Evolutionary conservation across 2,888 invertebrate genomes (phyloP), one percentile per base, ranked within the genome.

Genomic region (Folsomia candida): DNA sequence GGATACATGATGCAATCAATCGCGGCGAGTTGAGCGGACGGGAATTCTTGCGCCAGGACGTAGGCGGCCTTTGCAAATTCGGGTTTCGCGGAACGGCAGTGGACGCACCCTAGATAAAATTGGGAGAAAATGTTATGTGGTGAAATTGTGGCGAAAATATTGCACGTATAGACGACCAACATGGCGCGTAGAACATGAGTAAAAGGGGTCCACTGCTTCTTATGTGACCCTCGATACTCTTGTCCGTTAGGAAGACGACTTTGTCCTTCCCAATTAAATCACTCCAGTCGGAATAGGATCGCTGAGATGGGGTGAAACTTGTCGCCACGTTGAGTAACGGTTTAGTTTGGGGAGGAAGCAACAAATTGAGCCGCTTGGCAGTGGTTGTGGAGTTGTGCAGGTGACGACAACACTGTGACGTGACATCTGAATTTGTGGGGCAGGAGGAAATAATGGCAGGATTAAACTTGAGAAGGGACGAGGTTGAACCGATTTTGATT

Each of bases 101-200:
- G 37, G 14, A 4, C 37, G 37, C 37, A 37, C 37, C 26, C n/a
- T 61, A 24, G 57, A 11, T n/a, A 57, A 57, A 57, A 59, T 59
- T 6, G 26, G 22, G 9, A 47, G 18, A 47, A 11, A 47, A 11
- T 47, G 18, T 47, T 47, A 47, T 11, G 18, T 47, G 18, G 9
- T 47, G 9, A 47, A 47, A 47, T 54, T 54, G n/a, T 22, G n/a
- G 54, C 22, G 20, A 37, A 37, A n/a, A n/a, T n/a, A n/a, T n/a
- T n/a, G n/a, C n/a, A n/a, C n/a, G n/a, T 37, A 37, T 37, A 9
- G 4, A 14, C 37, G 14, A 37, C 14, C 37, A 37, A 90, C 91
- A 91, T 11, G 89, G 88, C 14, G 91, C 91, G 81, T 89, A 90
- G 81, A 91, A 91, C 90, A 92, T 90, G 73, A 91, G 87, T 65